Base-by-base conservation (phyloP, 2,797 vertebrate genomes). In the Rhincodon typus region DNA sequence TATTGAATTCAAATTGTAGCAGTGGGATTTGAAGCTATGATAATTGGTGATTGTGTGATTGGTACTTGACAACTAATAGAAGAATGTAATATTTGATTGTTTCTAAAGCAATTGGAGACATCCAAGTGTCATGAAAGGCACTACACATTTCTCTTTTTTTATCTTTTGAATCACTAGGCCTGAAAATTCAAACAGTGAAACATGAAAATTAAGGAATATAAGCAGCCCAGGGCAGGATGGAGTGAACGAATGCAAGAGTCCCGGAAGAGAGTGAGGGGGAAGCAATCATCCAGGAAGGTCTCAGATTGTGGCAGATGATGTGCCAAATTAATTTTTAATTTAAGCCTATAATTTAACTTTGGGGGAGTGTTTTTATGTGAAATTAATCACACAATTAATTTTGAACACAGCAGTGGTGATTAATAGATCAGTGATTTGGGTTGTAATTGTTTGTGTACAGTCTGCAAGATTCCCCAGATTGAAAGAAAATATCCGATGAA, bases 371-470 rank as follows among this genome's bases (percentile, higher is more conserved):
- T 93, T 67, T 93, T 93, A 93, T 93, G 90, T 69, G 66, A 93
- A 93, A 69, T 93, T 93, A 93, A 93, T 93, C 42, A 69, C 62
- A 69, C 66, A 66, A 93, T 93, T 93, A 93, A 93, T 93, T 93
- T 93, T 93, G 62, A 69, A 93, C 69, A 66, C 69, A 69, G 90
- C 90, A 93, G 62, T 67, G 21, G 90, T 67, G 62, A n/a, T 69
- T n/a, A 21, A 69, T 67, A 21, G 90, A 93, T 93, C 62, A 67
- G 90, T 67, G 90, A 42, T 93, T 93, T 69, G 66, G 38, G n/a
- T 42, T 21, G 90, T 93, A 93, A 93, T 93, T 93, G 90, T 93
- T 93, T 93, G 67, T 93, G 25, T 25, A 23, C 25, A 62, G 90
- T n/a, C 66, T 62, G 21, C 25, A 66, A 17, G 90, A n/a, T 93